Conservation (phyloP, 2,113 vertebrate species). For the Lanius collurio region DNA sequence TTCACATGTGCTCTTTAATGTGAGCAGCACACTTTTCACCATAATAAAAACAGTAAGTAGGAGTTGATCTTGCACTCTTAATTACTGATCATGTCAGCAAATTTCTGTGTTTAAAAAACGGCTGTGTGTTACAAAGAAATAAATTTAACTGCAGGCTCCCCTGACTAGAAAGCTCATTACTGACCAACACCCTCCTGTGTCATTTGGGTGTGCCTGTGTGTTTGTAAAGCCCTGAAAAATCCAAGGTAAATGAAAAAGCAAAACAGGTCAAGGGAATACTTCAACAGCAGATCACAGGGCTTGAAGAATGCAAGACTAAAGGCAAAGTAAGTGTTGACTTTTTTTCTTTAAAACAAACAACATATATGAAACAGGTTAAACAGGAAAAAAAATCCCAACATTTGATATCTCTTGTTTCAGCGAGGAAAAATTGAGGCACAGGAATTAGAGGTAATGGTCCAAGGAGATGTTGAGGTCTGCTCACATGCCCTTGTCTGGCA, state of each 20-base stretch:
- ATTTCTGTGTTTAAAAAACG: background rate
- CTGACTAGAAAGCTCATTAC: background rate
- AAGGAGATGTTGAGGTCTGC: background rate
- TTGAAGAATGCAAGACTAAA: background rate
- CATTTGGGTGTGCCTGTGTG: background rate
- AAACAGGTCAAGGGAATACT: background rate
- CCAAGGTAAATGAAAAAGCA: background rate
- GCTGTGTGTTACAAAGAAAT: background rate
- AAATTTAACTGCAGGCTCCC: background rate
- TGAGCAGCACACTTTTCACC: background rate
- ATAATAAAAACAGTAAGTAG: background rate
- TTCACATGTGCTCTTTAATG: background rate
- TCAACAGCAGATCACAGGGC: background rate
- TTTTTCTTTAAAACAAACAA: background rate
- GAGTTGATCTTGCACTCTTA: background rate
- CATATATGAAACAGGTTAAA: background rate
- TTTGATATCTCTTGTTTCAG: background rate
- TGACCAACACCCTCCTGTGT: conserved; percentile 39
- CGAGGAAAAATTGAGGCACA: background rate
- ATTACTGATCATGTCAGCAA: background rate
- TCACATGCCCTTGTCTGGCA: fast-evolving
- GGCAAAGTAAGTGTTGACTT: background rate
- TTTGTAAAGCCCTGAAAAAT: background rate
- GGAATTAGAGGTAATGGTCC: background rate
- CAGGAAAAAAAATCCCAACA: background rate